A percentile compares a stretch with the other conserved stretches of the same genome.
phyloP scores from a whole-genome alignment of 2,797 vertebrate species.

The Sebastes vulpes region DNA sequence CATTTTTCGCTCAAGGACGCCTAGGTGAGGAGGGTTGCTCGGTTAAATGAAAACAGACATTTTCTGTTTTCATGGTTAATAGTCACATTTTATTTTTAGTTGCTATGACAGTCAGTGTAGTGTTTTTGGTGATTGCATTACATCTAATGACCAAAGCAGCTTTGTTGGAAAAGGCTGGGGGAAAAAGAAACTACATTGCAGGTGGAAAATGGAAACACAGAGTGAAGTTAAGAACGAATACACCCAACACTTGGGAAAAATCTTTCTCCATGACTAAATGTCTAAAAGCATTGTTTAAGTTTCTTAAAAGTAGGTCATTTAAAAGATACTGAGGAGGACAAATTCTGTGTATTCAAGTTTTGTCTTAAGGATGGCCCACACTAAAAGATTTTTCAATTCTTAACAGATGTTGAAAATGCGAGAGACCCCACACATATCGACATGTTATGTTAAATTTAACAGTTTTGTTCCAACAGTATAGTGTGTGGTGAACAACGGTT shows the following conservation, averaged over 20 bases:
- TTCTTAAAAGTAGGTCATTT: not conserved
- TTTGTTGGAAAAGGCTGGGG: not conserved
- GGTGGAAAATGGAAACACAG: not conserved
- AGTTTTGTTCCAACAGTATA: not conserved
- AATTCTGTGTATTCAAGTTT: not conserved
- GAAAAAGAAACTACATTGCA: not conserved
- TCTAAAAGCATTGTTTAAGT: not conserved
- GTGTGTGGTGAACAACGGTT: not conserved
- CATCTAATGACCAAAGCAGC: not conserved
- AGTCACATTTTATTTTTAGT: constrained; percentile 23
- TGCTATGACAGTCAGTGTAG: not conserved
- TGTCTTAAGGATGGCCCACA: not conserved
- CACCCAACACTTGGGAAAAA: not conserved
- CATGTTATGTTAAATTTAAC: not conserved
- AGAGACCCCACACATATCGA: no score
- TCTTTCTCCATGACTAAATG: not conserved
- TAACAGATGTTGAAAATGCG: no score
- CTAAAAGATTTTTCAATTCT: no score
- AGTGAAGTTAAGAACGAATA: not conserved
- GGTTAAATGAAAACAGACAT: constrained; percentile 20
- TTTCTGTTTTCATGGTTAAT: constrained; percentile 34
- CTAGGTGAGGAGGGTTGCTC: constrained; percentile 39
- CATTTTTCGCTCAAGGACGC: constrained; percentile 72
- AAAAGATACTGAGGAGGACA: not conserved
- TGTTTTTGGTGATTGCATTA: constrained; percentile 2